Conservation (phyloP, 2,888 invertebrate species). For the Drosophila limbata region DNA sequence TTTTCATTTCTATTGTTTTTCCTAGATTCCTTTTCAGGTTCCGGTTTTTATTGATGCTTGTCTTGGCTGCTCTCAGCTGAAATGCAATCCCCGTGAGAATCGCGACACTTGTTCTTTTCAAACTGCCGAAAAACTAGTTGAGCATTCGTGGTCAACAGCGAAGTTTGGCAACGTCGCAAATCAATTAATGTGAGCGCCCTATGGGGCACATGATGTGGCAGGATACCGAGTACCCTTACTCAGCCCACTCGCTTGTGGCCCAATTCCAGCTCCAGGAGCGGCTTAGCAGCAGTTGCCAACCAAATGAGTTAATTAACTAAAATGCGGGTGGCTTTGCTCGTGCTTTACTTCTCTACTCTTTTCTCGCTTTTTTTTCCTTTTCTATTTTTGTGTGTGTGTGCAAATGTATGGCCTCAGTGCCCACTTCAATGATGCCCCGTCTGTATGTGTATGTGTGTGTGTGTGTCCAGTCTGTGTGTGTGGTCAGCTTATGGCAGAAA, state of each 20-base stretch:
- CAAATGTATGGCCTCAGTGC: constrained; percentile 42
- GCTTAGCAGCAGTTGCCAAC: constrained; percentile 79
- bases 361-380: constrained; percentile 28
- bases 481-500: constrained; percentile 75
- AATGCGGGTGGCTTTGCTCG: constrained; percentile 84
- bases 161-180: constrained; percentile 65
- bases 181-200: constrained; percentile 77
- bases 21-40: background rate
- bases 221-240: background rate
- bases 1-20: background rate
- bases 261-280: constrained; percentile 51
- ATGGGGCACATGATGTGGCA: background rate
- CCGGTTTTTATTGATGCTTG: background rate
- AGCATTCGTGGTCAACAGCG: constrained; percentile 22
- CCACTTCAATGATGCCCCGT: constrained; percentile 65
- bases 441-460: constrained; percentile 26
- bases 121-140: constrained; percentile 34
- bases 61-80: constrained; percentile 60
- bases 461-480: constrained; percentile 69
- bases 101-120: constrained; percentile 82
- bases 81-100: constrained; percentile 84
- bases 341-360: constrained; percentile 45
- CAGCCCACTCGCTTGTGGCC: constrained; percentile 51
- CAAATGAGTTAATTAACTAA: constrained; percentile 86
- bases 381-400: constrained; percentile 18